These are phyloP conservation scores for Drosophila busckii DNA, from an alignment of 1,140 invertebrate species.

Conservation along the genomic window DNA sequence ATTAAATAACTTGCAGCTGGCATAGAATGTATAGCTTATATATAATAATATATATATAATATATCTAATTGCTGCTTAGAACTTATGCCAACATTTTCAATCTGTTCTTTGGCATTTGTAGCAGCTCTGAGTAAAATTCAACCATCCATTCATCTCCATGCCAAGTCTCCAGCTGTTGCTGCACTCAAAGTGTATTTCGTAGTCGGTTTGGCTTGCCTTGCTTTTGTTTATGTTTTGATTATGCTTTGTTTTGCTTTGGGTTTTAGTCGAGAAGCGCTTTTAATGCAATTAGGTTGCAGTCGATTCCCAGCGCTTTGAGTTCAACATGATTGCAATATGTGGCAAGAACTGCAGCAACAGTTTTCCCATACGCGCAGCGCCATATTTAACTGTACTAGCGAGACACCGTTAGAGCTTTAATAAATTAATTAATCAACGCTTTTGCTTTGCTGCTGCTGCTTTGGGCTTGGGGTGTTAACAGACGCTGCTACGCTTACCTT, in stretches of 20 bases:
- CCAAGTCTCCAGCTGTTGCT: too few relatives aligned
- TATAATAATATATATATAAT: too few relatives aligned
- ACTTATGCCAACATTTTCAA: too few relatives aligned
- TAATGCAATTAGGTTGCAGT: slow-evolving; percentile 61
- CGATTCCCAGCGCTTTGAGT: slow-evolving; percentile 15
- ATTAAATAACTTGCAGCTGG: too few relatives aligned
- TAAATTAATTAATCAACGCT: slow-evolving; percentile 53
- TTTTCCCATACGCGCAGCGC: slow-evolving; percentile 27
- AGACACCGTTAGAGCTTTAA: slow-evolving; percentile 31
- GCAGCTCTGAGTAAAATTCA: too few relatives aligned
- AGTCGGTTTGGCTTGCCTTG: too few relatives aligned
- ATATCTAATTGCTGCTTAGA: too few relatives aligned
- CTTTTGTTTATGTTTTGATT: slow-evolving; percentile 44
- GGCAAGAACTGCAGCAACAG: slow-evolving; percentile 2
- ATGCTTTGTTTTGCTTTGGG: slow-evolving; percentile 1
- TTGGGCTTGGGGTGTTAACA: neutral
- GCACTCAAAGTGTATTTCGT: too few relatives aligned
- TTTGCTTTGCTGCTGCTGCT: slow-evolving; percentile 10
- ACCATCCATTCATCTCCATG: too few relatives aligned
- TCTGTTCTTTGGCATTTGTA: too few relatives aligned
- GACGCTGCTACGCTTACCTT: neutral
- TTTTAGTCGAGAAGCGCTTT: slow-evolving; percentile 43
- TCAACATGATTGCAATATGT: slow-evolving; percentile 35
- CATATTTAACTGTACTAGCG: slow-evolving; percentile 51
- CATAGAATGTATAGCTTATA: too few relatives aligned